phyloP scores from a whole-genome alignment of 2,797 vertebrate species.

The Borostomias antarcticus region DNA sequence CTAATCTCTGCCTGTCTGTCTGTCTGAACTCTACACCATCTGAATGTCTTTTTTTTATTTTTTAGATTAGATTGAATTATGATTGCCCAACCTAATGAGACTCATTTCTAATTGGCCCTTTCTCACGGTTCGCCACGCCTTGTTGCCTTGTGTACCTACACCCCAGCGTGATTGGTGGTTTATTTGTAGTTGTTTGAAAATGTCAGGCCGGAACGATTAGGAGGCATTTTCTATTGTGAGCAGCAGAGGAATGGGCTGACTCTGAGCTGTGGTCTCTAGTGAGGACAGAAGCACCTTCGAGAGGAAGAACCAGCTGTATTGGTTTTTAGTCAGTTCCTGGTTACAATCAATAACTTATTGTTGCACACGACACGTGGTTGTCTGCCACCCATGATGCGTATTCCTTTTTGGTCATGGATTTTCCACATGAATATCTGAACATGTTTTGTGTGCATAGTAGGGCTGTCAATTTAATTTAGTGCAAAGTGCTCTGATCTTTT shows the following conservation, averaged over 20 bases:
- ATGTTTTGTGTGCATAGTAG: no score
- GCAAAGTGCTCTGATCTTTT: no score
- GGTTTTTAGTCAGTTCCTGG: conserved; percentile 13
- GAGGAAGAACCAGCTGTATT: conserved; percentile 9
- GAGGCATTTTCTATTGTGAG: conserved; percentile 29
- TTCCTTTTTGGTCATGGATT: no score
- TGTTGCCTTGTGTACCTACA: conserved; percentile 34
- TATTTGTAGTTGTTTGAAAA: conserved; percentile 43
- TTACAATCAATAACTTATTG: conserved; percentile 2
- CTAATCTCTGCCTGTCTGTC: no score
- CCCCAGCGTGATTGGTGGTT: conserved; percentile 27
- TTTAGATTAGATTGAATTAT: conserved; percentile 13
- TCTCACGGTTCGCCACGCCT: conserved; percentile 12
- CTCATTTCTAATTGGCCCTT: conserved; percentile 15
- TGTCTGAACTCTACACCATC: background rate
- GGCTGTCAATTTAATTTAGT: no score
- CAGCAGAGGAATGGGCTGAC: conserved; percentile 35
- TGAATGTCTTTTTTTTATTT: conserved; percentile 18
- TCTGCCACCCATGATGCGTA: no score
- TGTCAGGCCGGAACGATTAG: conserved; percentile 24
- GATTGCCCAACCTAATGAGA: conserved; percentile 33
- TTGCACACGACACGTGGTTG: no score
- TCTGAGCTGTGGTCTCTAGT: conserved; percentile 19
- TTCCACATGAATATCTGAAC: no score
- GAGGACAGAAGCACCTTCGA: background rate